A percentile compares a stretch with the other conserved stretches of the same genome.
phyloP scores from a whole-genome alignment of 2,113 vertebrate species.

The Ellobius talpinus region DNA sequence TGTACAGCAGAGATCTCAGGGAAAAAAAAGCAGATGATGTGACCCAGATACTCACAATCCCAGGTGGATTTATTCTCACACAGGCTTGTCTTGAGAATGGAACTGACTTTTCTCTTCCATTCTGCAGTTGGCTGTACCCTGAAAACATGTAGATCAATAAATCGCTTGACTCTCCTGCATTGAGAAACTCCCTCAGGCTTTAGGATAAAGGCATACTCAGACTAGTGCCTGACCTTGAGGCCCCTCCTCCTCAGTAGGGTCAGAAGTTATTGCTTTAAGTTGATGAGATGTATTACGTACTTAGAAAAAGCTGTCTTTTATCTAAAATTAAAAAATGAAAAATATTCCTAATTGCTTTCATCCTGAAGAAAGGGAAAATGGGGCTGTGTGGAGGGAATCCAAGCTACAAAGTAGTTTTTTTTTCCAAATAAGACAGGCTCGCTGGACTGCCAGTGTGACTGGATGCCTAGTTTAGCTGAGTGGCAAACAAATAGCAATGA shows the following conservation, averaged over 20 bases:
- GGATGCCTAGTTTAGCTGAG: not conserved
- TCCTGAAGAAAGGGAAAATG: not conserved
- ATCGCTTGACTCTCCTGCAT: not conserved
- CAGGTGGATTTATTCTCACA: not conserved
- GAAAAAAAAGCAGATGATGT: not conserved
- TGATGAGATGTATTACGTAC: constrained; percentile 14
- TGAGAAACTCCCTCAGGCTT: constrained; percentile 8
- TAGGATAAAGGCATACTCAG: not conserved
- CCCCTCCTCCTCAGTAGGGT: not conserved
- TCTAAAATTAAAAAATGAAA: not conserved
- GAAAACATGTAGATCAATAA: not conserved
- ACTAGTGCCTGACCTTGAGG: not conserved
- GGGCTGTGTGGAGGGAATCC: not conserved
- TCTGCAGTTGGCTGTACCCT: not conserved
- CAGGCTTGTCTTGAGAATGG: not conserved
- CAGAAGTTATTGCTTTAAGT: constrained; percentile 2
- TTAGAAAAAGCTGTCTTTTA: constrained; percentile 20
- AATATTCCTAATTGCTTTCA: not conserved
- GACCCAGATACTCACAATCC: not conserved
- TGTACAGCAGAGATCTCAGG: not conserved
- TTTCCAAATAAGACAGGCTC: not conserved
- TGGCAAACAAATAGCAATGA: not conserved
- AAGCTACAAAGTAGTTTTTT: not conserved
- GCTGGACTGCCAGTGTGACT: not conserved
- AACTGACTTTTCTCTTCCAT: constrained; percentile 8